These are phyloP conservation scores for Lerema accius DNA, from an alignment of 1,140 invertebrate species.

Conservation along the genomic window DNA sequence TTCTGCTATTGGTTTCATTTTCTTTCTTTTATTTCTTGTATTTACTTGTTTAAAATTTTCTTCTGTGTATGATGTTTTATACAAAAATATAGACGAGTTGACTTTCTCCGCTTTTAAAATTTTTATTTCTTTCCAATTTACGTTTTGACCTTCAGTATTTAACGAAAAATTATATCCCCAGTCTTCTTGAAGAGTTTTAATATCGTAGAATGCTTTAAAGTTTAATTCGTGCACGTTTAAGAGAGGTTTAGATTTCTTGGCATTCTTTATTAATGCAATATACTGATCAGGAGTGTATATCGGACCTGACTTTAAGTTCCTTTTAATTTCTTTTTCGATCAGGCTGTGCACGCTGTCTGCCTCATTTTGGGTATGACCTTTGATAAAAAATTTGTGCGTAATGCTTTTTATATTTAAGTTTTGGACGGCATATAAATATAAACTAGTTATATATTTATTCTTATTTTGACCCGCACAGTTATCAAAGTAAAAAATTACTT, in stretches of 20 bases:
- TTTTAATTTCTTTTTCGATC: slow-evolving; percentile 38
- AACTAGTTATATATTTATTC: slow-evolving; percentile 34
- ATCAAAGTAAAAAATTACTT: slow-evolving; percentile 39
- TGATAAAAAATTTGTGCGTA: slow-evolving; percentile 43
- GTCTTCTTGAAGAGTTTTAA: slow-evolving; percentile 26
- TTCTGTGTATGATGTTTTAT: slow-evolving; percentile 28
- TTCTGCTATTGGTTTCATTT: slow-evolving; percentile 6
- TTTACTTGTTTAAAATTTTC: slow-evolving; percentile 8
- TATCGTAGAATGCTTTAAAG: slow-evolving; percentile 26
- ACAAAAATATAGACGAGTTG: slow-evolving; percentile 10
- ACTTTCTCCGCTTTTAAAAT: slow-evolving; percentile 1
- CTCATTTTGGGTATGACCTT: slow-evolving; percentile 40
- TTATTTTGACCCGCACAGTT: slow-evolving; percentile 42
- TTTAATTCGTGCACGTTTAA: slow-evolving; percentile 28
- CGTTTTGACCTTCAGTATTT: slow-evolving; percentile 16
- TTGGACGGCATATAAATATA: slow-evolving; percentile 35
- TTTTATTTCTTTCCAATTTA: slow-evolving; percentile 31
- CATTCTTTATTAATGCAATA: slow-evolving; percentile 37
- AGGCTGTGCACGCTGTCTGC: slow-evolving; percentile 34
- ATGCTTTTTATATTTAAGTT: slow-evolving; percentile 37
- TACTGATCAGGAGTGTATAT: slow-evolving; percentile 38
- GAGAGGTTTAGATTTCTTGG: slow-evolving; percentile 5
- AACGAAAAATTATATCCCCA: slow-evolving; percentile 35
- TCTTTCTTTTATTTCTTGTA: slow-evolving; percentile 34
- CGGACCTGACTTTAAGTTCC: slow-evolving; percentile 41